Percentiles rank a stretch among this genome's conserved stretches.
Conservation (phyloP, 2,797 vertebrate species). For the Masticophis lateralis region DNA sequence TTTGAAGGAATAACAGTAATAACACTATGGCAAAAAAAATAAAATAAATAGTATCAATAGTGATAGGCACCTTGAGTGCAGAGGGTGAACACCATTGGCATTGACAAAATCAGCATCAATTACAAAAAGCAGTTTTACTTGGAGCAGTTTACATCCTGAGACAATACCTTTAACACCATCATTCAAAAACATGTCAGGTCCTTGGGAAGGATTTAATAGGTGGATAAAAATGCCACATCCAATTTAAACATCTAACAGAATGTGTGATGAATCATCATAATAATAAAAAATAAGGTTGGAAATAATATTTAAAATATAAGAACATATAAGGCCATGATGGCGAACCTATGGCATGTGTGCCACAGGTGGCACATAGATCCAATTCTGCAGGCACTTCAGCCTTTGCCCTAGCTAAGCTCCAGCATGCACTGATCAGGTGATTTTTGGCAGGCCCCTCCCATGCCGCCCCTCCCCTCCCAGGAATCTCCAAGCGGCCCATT, state of each 20-base stretch:
- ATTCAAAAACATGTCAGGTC: not conserved
- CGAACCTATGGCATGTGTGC: no score
- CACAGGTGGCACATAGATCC: no score
- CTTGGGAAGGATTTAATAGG: not conserved
- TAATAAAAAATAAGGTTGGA: not conserved
- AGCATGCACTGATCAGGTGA: no score
- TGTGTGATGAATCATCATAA: not conserved
- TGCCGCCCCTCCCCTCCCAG: no score
- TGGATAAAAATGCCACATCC: not conserved
- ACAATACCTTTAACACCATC: not conserved
- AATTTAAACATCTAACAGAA: not conserved
- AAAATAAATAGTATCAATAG: not conserved
- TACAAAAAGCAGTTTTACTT: not conserved
- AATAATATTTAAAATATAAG: slow-evolving; percentile 2
- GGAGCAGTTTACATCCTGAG: not conserved
- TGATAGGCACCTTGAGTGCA: not conserved
- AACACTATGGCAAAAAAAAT: not conserved
- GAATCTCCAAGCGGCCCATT: no score
- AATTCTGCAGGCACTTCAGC: no score
- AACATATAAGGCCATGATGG: not conserved
- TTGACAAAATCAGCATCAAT: not conserved
- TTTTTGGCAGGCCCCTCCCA: no score
- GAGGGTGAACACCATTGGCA: not conserved
- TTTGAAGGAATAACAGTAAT: not conserved
- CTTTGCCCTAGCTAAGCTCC: no score